These are phyloP conservation scores for Siphlonurus alternatus DNA, from an alignment of 2,888 invertebrate species.

Conservation along the genomic window DNA sequence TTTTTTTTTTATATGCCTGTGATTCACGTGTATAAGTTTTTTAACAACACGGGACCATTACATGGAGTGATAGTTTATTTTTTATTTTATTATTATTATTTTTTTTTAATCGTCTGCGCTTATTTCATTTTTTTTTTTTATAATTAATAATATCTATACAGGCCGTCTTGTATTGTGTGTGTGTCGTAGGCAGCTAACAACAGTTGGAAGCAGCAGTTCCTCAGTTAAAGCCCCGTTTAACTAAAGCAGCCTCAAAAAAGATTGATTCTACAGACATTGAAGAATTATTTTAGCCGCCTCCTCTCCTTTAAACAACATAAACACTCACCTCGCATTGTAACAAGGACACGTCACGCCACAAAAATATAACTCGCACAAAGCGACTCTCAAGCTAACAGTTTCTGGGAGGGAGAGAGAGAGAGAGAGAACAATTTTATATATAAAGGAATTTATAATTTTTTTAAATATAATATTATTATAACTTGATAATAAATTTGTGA, in stretches of 20 bases:
- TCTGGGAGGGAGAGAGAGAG: not conserved
- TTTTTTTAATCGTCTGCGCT: not conserved
- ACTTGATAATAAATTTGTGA: not conserved
- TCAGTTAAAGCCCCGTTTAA: not conserved
- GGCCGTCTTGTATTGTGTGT: constrained; percentile 3
- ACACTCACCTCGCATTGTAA: constrained; percentile 3
- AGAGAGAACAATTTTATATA: not conserved
- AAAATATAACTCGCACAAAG: not conserved
- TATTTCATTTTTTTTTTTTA: not conserved
- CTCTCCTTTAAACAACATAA: constrained; percentile 1
- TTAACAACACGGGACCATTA: constrained; percentile 11
- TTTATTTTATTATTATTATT: not conserved
- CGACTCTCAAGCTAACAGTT: not conserved
- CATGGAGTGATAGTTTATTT: not conserved
- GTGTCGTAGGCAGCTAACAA: constrained; percentile 3
- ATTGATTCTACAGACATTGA: constrained; percentile 2
- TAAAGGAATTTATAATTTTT: not conserved
- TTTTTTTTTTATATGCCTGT: constrained; percentile 3
- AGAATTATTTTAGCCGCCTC: not conserved
- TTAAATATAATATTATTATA: not conserved
- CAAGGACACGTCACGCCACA: constrained; percentile 3
- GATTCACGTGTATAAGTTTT: constrained; percentile 9
- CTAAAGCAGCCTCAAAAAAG: not conserved
- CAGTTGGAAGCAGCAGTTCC: not conserved
- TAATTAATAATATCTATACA: constrained; percentile 4